phyloP scores from a whole-genome alignment of 1,140 invertebrate species.

The Drosophila mayri region DNA sequence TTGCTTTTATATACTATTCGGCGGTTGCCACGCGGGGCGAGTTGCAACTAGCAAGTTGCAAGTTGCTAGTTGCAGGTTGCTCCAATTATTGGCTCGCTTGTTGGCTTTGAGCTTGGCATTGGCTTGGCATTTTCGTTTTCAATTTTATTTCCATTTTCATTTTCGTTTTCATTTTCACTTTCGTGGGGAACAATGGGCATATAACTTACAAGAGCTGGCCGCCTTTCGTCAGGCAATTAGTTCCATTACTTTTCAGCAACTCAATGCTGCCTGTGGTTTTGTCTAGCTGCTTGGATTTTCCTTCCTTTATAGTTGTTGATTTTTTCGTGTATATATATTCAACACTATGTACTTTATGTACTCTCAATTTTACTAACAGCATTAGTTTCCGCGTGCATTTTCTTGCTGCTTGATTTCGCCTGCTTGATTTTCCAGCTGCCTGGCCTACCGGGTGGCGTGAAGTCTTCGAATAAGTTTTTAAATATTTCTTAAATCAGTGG shows the following conservation, averaged over 20 bases:
- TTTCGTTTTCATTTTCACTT: conserved; percentile 70
- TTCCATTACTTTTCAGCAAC: conserved; percentile 76
- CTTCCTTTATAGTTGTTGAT: conserved; percentile 24
- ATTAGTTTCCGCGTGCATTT: conserved; percentile 67
- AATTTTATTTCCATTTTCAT: conserved; percentile 65
- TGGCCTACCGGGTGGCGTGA: conserved; percentile 48
- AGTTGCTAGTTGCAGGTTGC: conserved; percentile 50
- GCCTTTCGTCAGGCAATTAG: conserved; percentile 77
- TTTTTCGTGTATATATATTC: neutral
- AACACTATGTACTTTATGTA: conserved; percentile 28
- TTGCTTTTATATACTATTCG: conserved; percentile 71
- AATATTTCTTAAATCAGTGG: conserved; percentile 58
- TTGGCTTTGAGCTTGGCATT: conserved; percentile 74
- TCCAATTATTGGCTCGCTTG: conserved; percentile 65
- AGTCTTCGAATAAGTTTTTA: conserved; percentile 33
- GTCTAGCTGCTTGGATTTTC: conserved; percentile 25
- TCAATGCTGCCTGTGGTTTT: conserved; percentile 52
- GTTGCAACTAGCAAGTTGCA: conserved; percentile 28
- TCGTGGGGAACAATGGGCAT: conserved; percentile 57
- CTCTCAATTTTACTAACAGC: conserved; percentile 33
- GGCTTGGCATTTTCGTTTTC: conserved; percentile 78
- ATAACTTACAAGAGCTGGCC: conserved; percentile 46
- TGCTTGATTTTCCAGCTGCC: conserved; percentile 48
- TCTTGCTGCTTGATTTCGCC: conserved; percentile 59
- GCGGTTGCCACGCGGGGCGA: conserved; percentile 22